Evolutionary conservation across 2,888 invertebrate genomes (phyloP), one percentile per base, ranked within the genome.

Genomic region (Rhingia rostrata): DNA sequence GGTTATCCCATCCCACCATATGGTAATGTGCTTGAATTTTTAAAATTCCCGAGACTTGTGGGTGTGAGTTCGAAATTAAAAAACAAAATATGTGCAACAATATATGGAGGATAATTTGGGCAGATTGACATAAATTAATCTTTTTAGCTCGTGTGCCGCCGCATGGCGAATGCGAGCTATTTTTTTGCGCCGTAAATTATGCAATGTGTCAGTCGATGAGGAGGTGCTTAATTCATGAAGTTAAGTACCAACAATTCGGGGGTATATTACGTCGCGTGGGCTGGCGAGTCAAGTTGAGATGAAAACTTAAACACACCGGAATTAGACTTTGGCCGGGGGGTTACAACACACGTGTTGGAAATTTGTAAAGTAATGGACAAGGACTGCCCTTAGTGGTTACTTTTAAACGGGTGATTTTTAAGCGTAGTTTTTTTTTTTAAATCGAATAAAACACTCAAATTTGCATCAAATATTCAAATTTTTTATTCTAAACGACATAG

Each of bases 61-160:
- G 35, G 37, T 35, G 37, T 39, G 45, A 7, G 12, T 9, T 2
- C 6, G n/a, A 9, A 32, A 39, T 45, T 22, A 58, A 43, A 60
- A 4, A 43, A 33, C 47, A 35, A 58, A 43, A 41, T n/a, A 39
- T 22, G 22, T 22, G 2, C 1, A 22, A 22, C 1, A 2, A 2
- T 22, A 22, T 22, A 22, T 22, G 22, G 22, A 58, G 49, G 53
- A 82, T 66, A 61, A 64, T 66, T 82, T 66, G 72, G 78, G 37
- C 37, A 60, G 72, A 78, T 78, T 82, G 82, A 72, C 82, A 82
- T 78, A 78, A 72, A 82, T 82, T 82, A 82, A 82, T 82, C 72
- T 72, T 37, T 60, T 49, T 49, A 64, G 43, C 66, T 12, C 41
- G 32, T 56, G 51, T 72, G 37, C 35, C 49, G 39, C 45, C 12